Conservation (phyloP, 2,797 vertebrate genomes). For the Labeo calbasu region DNA sequence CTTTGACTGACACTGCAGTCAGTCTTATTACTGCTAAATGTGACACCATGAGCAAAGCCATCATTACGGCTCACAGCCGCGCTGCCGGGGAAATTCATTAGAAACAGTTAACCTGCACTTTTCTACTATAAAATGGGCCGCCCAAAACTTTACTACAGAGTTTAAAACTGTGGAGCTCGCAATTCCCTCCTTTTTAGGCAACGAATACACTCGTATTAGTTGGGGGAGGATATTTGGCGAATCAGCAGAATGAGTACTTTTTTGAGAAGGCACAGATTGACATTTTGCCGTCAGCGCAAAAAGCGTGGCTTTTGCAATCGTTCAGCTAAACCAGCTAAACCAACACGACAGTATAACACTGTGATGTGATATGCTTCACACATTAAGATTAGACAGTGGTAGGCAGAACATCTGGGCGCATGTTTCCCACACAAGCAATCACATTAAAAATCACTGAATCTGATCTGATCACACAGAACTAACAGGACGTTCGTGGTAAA, state of each 20-base stretch:
- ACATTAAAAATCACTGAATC: conserved; percentile 67
- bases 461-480: conserved; percentile 74
- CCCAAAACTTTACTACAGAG: conserved; percentile 4
- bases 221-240: not conserved
- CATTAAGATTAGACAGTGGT: conserved; percentile 8
- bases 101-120: not conserved
- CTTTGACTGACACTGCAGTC: conserved; percentile 44
- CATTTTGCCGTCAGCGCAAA: not conserved
- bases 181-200: conserved; percentile 4
- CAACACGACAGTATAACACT: conserved; percentile 13
- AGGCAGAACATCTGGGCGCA: conserved; percentile 36
- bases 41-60: conserved; percentile 47
- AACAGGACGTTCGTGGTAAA: conserved; percentile 75
- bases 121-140: not conserved
- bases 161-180: not conserved
- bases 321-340: not conserved
- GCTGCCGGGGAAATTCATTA: conserved; percentile 9
- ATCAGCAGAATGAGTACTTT: conserved; percentile 14
- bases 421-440: conserved; percentile 61
- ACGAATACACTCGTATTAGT: not conserved
- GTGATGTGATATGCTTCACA: conserved; percentile 38
- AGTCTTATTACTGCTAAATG: conserved; percentile 38
- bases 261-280: not conserved
- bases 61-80: conserved; percentile 20
- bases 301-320: not conserved